These are phyloP conservation scores for Corythaeola cristata DNA, from an alignment of 2,113 vertebrate genomes.

Conservation along the genomic window DNA sequence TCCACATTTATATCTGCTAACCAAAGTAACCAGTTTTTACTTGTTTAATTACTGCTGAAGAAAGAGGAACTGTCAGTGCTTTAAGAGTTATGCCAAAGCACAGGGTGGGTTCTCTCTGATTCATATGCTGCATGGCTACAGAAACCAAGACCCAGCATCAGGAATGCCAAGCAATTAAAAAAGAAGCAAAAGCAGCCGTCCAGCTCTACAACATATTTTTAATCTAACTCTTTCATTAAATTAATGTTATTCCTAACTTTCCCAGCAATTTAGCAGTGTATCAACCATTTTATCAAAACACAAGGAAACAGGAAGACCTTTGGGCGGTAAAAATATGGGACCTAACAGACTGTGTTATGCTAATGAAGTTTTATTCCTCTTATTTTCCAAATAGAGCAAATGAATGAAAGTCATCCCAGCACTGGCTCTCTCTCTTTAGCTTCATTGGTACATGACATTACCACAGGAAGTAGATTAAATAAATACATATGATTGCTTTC, in stretches of 20 bases:
- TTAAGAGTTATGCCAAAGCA: constrained; percentile 54
- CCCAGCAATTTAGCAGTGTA: constrained; percentile 20
- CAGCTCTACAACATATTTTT: constrained; percentile 33
- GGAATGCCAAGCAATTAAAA: constrained; percentile 61
- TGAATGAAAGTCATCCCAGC: neutral
- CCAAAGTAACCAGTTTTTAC: constrained; percentile 70
- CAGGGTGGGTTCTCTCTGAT: constrained; percentile 65
- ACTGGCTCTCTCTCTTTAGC: neutral
- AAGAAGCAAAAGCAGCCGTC: neutral
- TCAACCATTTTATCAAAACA: constrained; percentile 34
- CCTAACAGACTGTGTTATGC: neutral
- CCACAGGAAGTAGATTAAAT: neutral
- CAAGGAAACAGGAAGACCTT: constrained; percentile 18
- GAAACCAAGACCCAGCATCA: constrained; percentile 65
- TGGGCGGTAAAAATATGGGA: neutral
- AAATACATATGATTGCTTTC: neutral
- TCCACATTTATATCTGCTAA: constrained; percentile 62
- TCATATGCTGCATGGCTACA: constrained; percentile 67
- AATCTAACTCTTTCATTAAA: neutral
- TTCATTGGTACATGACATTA: neutral
- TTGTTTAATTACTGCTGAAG: constrained; percentile 64
- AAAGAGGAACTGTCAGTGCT: constrained; percentile 56
- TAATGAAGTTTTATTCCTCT: neutral
- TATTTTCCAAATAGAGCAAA: neutral
- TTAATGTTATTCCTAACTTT: neutral